Evolutionary conservation across 2,888 invertebrate genomes (phyloP), one percentile per base, ranked within the genome.

Genomic region (Gasteruption jaculator): DNA sequence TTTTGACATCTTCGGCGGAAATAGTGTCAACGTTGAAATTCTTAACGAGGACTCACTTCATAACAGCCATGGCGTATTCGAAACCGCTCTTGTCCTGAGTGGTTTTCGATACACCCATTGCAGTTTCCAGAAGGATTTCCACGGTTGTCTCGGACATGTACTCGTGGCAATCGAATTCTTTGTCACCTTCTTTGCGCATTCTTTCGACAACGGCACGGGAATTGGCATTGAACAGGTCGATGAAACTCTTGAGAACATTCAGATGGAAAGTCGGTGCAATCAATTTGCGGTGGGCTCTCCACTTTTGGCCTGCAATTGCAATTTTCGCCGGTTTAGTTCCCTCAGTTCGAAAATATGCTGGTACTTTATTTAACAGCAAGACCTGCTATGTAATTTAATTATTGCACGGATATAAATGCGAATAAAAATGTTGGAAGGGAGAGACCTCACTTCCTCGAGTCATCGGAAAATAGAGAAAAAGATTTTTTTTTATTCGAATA

Each of bases 231-330:
- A 90, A 90, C 22, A 89, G 74, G 61, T 86, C 86, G 59, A 90
- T 86, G 74, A 90, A 90, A 56, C 86, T 86, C 75, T 89, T 89
- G 55, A 90, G 73, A 1, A 90, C 87, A 71, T 90, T 90, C 71
- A 90, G 75, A 65, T 90, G 89, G 82, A 90, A 90, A 49, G 89
- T 89, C 31, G 90, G 90, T 7, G 90, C 89, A 53, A 90, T 90
- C 53, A 90, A 73, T 74, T 89, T 89, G 56, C 90, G 81, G 68
- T 90, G 89, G 14, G 85, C 80, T 36, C 86, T 80, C 90, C 90
- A 90, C 79, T 87, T 88, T 57, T 83, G 82, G 62, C 86, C 86
- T 86, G 58, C n/a, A 52, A 46, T 20, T n/a, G n/a, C n/a, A n/a
- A n/a, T n/a, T n/a, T n/a, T n/a, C n/a, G n/a, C n/a, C n/a, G n/a